Conservation (phyloP, 2,797 vertebrate species). For the Vultur gryphus region DNA sequence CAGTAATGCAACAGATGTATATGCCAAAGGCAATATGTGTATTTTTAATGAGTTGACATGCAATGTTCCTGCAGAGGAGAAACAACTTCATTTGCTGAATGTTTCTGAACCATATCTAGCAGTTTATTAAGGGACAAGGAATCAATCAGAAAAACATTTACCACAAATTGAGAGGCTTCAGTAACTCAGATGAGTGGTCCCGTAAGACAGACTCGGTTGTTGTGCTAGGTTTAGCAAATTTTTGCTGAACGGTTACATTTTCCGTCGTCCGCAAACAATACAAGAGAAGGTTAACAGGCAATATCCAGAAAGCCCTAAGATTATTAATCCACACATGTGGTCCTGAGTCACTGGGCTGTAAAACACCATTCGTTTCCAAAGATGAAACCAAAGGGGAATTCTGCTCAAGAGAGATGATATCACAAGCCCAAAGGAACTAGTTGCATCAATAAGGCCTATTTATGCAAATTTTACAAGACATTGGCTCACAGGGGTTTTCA, state of each 20-base stretch:
- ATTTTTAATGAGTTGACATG: conserved; percentile 67
- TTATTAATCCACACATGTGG: conserved; percentile 43
- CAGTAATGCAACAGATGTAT: conserved; percentile 46
- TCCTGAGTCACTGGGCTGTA: conserved; percentile 58
- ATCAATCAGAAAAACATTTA: not conserved
- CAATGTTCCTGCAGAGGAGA: conserved; percentile 38
- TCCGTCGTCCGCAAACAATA: conserved; percentile 47
- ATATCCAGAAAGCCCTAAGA: not conserved
- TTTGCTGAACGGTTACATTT: conserved; percentile 34
- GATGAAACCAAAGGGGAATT: conserved; percentile 45
- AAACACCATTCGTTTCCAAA: conserved; percentile 42
- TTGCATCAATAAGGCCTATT: conserved; percentile 23
- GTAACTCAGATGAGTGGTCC: not conserved
- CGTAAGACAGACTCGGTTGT: not conserved
- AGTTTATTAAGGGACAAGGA: conserved; percentile 13
- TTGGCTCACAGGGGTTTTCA: not conserved
- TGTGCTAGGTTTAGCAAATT: conserved; percentile 5
- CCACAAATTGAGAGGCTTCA: not conserved
- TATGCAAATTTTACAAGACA: conserved; percentile 44
- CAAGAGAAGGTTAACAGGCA: conserved; percentile 48
- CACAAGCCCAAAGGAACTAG: conserved; percentile 22
- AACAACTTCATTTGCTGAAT: conserved; percentile 27
- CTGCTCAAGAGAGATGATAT: conserved; percentile 38
- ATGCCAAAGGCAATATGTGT: conserved; percentile 65
- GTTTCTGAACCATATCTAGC: conserved; percentile 24